phyloP scores from a whole-genome alignment of 2,113 vertebrate species.

The Nyctereutes procyonoides region DNA sequence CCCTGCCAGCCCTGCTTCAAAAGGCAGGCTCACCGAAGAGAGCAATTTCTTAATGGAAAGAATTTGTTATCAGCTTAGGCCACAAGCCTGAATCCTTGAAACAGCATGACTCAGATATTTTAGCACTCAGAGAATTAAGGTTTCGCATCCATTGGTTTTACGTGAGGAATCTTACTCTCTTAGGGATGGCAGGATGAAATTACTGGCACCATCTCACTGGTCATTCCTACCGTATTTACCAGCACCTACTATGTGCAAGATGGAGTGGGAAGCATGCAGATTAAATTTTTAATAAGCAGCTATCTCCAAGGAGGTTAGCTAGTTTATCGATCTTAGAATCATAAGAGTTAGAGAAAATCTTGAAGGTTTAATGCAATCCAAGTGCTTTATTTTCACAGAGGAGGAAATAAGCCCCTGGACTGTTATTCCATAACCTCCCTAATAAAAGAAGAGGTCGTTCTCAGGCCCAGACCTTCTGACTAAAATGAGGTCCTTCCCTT shows the following conservation, averaged over 20 bases:
- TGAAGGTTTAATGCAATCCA: not conserved
- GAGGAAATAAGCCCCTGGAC: not conserved
- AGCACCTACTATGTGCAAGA: slow-evolving; percentile 51
- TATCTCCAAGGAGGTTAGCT: not conserved
- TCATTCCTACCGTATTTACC: not conserved
- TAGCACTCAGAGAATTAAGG: slow-evolving; percentile 67
- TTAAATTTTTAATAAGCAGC: not conserved
- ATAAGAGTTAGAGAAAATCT: not conserved
- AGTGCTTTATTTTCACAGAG: not conserved
- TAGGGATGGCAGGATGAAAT: slow-evolving; percentile 17
- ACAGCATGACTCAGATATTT: slow-evolving; percentile 49
- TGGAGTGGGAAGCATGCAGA: not conserved
- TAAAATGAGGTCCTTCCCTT: not conserved
- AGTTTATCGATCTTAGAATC: not conserved
- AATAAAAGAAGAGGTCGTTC: not conserved
- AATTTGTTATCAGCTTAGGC: slow-evolving; percentile 68
- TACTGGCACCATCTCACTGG: not conserved
- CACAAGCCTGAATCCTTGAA: slow-evolving; percentile 59
- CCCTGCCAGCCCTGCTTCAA: not conserved
- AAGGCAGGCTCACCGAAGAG: slow-evolving; percentile 56
- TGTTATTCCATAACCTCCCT: not conserved
- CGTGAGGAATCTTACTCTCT: not conserved
- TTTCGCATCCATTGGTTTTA: not conserved
- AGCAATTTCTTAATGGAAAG: slow-evolving; percentile 76
- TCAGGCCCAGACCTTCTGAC: not conserved